phyloP scores from a whole-genome alignment of 1,140 invertebrate species.

The Archivesica marissinica region DNA sequence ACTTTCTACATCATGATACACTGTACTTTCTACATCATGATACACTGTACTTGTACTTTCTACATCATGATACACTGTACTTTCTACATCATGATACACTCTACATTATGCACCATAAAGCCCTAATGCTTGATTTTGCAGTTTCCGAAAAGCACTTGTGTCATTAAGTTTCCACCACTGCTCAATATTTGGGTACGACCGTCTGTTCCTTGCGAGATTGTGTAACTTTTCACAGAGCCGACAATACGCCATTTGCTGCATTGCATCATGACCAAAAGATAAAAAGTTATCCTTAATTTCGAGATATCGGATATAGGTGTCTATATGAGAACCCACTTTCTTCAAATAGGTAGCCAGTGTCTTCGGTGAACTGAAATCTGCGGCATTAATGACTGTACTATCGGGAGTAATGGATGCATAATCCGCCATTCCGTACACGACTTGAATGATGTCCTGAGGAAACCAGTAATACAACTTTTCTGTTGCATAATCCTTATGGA shows the following conservation, averaged over 20 bases:
- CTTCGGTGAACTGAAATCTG: conserved; percentile 31
- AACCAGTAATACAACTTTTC: conserved; percentile 93
- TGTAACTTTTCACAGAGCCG: conserved; percentile 1
- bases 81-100: neutral
- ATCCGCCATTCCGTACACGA: conserved; percentile 37
- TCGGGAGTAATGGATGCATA: conserved; percentile 8
- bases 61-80: too few species aligned
- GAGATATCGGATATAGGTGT: neutral
- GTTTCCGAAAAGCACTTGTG: neutral
- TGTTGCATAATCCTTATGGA: conserved; percentile 97
- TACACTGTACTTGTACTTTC: too few species aligned
- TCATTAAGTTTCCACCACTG: conserved; percentile 17
- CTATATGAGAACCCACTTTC: neutral
- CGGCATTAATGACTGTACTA: conserved; percentile 10
- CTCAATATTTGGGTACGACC: conserved; percentile 15
- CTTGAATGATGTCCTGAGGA: conserved; percentile 14
- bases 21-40: too few species aligned
- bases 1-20: too few species aligned
- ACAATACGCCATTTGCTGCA: conserved; percentile 19
- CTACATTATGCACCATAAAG: conserved; percentile 21
- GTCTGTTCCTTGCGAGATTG: neutral
- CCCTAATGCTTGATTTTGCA: conserved; percentile 58
- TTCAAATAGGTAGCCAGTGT: conserved; percentile 4
- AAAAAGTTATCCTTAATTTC: neutral
- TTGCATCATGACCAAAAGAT: neutral